These are phyloP conservation scores for Galendromus occidentalis DNA, from an alignment of 1,140 invertebrate species.

Conservation along the genomic window DNA sequence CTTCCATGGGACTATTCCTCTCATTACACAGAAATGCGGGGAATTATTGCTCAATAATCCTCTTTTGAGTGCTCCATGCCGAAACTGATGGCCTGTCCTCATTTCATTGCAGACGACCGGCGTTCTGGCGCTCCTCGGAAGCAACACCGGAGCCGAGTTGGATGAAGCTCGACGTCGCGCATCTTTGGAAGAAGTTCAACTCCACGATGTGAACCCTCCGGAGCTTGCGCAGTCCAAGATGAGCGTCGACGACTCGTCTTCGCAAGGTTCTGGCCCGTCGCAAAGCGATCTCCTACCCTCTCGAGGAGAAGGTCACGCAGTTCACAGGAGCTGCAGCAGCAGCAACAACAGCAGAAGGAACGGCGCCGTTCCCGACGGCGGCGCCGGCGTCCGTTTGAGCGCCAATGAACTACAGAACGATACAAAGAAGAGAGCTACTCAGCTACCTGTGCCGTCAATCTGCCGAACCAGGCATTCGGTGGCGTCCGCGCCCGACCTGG, in stretches of 20 bases:
- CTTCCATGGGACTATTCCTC: no score
- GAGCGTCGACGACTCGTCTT: constrained; percentile 3
- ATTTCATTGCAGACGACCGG: no score
- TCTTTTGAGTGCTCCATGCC: no score
- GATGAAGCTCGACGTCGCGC: no score
- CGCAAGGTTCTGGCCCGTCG: constrained; percentile 3
- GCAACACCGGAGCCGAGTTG: no score
- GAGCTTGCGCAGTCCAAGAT: background rate
- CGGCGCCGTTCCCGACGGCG: background rate
- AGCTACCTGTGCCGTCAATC: constrained; percentile 10
- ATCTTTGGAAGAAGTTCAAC: no score
- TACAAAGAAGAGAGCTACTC: constrained; percentile 6
- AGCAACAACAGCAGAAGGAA: background rate
- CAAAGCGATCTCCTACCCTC: constrained; percentile 1
- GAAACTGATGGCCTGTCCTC: no score
- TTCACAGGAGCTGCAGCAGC: background rate
- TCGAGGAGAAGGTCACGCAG: background rate
- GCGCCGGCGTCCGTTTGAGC: background rate
- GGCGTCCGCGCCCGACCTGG: constrained; percentile 10
- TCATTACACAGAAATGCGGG: no score
- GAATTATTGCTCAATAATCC: no score
- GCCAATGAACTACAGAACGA: constrained; percentile 1
- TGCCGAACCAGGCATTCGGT: constrained; percentile 5
- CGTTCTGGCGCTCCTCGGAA: no score
- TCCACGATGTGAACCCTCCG: no score